Evolutionary conservation across 2,797 vertebrate species (phyloP).

Genomic region (Gymnothorax javanicus): DNA sequence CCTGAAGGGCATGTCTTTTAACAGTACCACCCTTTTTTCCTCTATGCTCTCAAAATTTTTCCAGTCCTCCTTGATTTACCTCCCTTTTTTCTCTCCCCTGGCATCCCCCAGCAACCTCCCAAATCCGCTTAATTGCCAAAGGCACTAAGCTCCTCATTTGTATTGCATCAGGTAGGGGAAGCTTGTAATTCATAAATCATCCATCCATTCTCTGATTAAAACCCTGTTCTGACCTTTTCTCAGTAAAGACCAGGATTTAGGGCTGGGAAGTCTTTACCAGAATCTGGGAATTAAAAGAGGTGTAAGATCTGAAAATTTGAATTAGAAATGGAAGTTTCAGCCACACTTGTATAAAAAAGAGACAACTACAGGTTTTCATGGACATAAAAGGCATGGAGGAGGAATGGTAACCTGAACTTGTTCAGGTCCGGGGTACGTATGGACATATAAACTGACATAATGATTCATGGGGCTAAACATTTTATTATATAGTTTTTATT

Average conservation of each 20-base stretch:
- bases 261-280: neutral
- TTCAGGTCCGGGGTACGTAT: neutral
- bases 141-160: neutral
- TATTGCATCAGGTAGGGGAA: neutral
- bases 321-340: neutral
- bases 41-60: neutral
- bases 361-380: neutral
- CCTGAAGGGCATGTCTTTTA: conserved; percentile 21
- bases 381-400: neutral
- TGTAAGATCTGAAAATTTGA: neutral
- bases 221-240: neutral
- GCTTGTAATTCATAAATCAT: neutral
- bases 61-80: neutral
- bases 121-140: neutral
- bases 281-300: neutral
- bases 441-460: neutral
- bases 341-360: neutral
- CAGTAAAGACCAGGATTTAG: neutral
- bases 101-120: neutral
- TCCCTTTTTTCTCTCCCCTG: neutral
- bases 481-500: neutral
- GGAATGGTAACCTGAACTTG: neutral
- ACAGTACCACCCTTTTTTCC: conserved; percentile 26
- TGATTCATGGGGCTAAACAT: neutral
- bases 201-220: neutral